Evolutionary conservation across 2,797 vertebrate genomes (phyloP).

Genomic region (Agapornis canus): DNA sequence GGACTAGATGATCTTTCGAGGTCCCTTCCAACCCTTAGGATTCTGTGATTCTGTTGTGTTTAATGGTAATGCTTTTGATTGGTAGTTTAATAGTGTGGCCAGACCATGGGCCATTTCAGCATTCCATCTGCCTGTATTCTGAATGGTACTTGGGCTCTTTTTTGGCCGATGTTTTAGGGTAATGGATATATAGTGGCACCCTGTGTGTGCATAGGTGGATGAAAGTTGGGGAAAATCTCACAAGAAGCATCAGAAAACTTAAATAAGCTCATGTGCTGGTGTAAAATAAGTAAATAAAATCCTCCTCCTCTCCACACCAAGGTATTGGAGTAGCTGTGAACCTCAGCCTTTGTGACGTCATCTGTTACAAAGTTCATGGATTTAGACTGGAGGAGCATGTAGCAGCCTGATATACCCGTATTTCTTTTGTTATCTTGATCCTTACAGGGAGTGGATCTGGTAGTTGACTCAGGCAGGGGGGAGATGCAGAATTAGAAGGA

Average conservation of each 20-base stretch:
- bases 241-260: background rate
- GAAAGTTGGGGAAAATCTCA: rapidly evolving
- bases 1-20: too few species aligned
- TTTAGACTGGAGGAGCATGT: background rate
- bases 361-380: rapidly evolving
- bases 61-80: rapidly evolving
- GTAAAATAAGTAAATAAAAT: background rate
- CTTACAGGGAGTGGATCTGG: background rate
- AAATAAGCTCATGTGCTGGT: rapidly evolving
- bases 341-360: background rate
- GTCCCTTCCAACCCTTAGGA: too few species aligned
- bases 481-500: background rate
- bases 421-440: background rate
- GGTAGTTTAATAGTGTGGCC: rapidly evolving
- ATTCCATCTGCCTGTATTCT: rapidly evolving
- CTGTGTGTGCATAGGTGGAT: rapidly evolving
- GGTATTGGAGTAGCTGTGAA: background rate
- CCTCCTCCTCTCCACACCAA: rapidly evolving
- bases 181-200: too few species aligned
- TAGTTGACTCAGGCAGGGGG: background rate
- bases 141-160: background rate
- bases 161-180: background rate
- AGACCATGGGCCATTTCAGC: rapidly evolving
- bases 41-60: too few species aligned
- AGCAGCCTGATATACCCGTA: too few species aligned